These are phyloP conservation scores for Pteronotus mesoamericanus DNA, from an alignment of 2,797 vertebrate species.

Conservation along the genomic window DNA sequence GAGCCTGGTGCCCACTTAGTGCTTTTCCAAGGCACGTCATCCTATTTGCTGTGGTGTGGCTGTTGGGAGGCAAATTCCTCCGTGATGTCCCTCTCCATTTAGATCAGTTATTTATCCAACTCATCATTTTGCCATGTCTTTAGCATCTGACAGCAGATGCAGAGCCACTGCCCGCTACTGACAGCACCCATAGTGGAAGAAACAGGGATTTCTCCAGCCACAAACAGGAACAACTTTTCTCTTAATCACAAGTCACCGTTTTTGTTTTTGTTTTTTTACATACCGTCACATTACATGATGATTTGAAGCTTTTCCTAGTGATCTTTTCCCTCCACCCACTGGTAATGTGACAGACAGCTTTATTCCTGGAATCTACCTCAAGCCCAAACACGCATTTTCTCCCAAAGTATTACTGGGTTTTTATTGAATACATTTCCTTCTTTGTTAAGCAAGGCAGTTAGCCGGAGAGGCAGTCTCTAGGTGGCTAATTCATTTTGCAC, in stretches of 20 bases:
- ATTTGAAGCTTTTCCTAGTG: constrained; percentile 25
- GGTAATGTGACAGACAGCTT: constrained; percentile 54
- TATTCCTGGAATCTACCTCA: constrained; percentile 47
- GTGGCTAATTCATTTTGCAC: constrained; percentile 46
- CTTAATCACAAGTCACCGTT: not conserved
- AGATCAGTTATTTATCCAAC: not conserved
- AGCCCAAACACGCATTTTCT: constrained; percentile 18
- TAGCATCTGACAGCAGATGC: not conserved
- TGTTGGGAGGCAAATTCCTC: not conserved
- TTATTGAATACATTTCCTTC: constrained; percentile 39
- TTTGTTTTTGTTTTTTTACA: too few species aligned
- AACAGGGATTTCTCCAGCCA: not conserved
- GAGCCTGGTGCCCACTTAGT: not conserved
- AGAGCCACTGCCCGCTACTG: not conserved
- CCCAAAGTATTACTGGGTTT: constrained; percentile 37
- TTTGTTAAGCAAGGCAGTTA: constrained; percentile 58
- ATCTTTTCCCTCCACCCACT: not conserved
- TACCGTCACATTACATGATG: not conserved
- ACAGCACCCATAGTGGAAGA: not conserved
- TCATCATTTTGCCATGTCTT: not conserved
- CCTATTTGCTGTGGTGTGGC: not conserved
- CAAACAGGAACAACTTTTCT: not conserved
- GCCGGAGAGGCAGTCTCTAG: not conserved
- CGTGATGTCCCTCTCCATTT: not conserved
- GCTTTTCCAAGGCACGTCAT: not conserved